Conservation (phyloP, 2,888 invertebrate species). For the Pharmacophagus antenor region DNA sequence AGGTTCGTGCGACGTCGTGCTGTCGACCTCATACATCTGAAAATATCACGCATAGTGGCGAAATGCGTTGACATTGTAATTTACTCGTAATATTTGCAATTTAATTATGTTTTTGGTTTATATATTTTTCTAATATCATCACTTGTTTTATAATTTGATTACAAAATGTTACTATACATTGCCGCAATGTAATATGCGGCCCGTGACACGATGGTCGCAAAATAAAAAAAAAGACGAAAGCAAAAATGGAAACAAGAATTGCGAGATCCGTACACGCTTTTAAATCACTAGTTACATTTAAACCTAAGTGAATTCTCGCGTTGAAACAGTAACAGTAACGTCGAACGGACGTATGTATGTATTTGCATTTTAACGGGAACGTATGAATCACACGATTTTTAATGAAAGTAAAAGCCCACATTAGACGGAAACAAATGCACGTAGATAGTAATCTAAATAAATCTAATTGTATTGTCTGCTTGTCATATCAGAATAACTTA, state of each 20-base stretch:
- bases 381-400: slow-evolving; percentile 7
- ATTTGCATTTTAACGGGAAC: slow-evolving; percentile 19
- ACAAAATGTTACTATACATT: not conserved
- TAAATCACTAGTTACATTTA: slow-evolving; percentile 10
- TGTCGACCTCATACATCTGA: too few species aligned
- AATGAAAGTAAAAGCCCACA: slow-evolving; percentile 11
- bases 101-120: not conserved
- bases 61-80: too few species aligned
- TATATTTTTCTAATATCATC: not conserved
- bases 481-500: too few species aligned
- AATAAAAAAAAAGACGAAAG: not conserved
- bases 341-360: not conserved
- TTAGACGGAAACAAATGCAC: not conserved
- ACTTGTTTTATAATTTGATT: too few species aligned
- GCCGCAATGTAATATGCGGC: not conserved
- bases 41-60: too few species aligned
- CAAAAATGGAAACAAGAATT: not conserved
- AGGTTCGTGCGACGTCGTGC: too few species aligned
- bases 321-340: slow-evolving; percentile 10
- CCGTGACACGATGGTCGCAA: not conserved
- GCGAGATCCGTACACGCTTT: not conserved
- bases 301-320: slow-evolving; percentile 12
- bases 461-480: too few species aligned
- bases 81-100: too few species aligned
- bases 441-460: not conserved